Evolutionary conservation across 2,888 invertebrate genomes (phyloP).

Genomic region (Diarsia dahlii): DNA sequence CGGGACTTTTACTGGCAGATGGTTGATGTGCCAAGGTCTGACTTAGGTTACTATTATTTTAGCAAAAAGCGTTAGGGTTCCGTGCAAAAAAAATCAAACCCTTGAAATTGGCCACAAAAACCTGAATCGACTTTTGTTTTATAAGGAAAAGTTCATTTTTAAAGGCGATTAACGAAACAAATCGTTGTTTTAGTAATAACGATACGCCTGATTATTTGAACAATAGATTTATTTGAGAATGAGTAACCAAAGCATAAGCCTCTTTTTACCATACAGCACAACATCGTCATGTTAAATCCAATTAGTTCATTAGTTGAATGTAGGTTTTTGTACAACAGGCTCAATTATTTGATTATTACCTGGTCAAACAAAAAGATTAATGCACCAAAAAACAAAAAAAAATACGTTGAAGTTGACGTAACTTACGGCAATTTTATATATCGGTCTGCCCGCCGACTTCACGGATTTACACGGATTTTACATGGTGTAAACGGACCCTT

Average conservation of each 20-base stretch:
- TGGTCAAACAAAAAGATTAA: neutral
- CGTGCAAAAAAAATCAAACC: no score
- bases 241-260: neutral
- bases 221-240: neutral
- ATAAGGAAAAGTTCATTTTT: no score
- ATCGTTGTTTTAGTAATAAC: neutral
- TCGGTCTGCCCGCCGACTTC: neutral
- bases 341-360: conserved; percentile 12
- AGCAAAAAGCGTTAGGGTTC: no score
- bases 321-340: conserved; percentile 1
- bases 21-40: no score
- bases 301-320: neutral
- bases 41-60: no score
- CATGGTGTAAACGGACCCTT: neutral
- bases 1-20: no score
- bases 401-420: neutral
- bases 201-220: neutral
- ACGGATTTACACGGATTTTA: no score
- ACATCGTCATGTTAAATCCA: no score
- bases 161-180: neutral
- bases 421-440: neutral
- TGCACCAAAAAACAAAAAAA: neutral
- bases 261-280: no score
- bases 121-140: no score
- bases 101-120: no score